Evolutionary conservation across 1,140 invertebrate genomes (phyloP).

Genomic region (Catajapyx aquilonaris): DNA sequence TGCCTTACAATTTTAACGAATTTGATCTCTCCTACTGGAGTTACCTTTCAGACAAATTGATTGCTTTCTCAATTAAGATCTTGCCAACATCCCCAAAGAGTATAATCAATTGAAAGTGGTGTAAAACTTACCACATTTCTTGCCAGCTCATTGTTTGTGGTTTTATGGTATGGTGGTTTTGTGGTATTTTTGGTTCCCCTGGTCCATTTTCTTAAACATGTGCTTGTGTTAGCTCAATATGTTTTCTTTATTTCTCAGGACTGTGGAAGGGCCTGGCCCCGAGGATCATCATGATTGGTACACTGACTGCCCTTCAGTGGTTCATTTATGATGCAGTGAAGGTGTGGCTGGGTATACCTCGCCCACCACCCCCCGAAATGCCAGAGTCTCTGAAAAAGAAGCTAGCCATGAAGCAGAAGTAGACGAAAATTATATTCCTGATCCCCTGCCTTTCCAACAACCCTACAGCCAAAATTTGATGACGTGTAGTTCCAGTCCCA

Average conservation of each 20-base stretch:
- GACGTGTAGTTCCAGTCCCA: too few relatives aligned
- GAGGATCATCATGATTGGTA: slow-evolving; percentile 99
- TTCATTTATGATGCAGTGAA: slow-evolving; percentile 99
- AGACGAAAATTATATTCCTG: too few relatives aligned
- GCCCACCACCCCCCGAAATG: slow-evolving; percentile 96
- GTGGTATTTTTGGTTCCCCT: slow-evolving; percentile 32
- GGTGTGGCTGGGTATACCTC: slow-evolving; percentile 70
- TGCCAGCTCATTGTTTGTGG: too few relatives aligned
- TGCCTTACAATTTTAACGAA: too few relatives aligned
- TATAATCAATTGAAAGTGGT: too few relatives aligned
- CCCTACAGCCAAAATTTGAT: too few relatives aligned
- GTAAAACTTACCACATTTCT: too few relatives aligned
- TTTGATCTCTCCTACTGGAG: too few relatives aligned
- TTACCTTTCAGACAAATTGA: too few relatives aligned
- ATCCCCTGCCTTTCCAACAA: too few relatives aligned
- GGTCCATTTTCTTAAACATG: slow-evolving; percentile 31
- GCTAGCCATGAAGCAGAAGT: slow-evolving; percentile 30
- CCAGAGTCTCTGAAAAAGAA: slow-evolving; percentile 85
- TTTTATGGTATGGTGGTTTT: neutral
- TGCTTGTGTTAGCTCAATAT: slow-evolving; percentile 2
- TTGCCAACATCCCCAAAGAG: too few relatives aligned
- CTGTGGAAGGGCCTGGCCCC: slow-evolving; percentile 94
- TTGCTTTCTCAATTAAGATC: too few relatives aligned
- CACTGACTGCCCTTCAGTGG: slow-evolving; percentile 95
- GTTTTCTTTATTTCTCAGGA: slow-evolving; percentile 23